phyloP scores from a whole-genome alignment of 2,797 vertebrate genomes.

The Anguilla anguilla region DNA sequence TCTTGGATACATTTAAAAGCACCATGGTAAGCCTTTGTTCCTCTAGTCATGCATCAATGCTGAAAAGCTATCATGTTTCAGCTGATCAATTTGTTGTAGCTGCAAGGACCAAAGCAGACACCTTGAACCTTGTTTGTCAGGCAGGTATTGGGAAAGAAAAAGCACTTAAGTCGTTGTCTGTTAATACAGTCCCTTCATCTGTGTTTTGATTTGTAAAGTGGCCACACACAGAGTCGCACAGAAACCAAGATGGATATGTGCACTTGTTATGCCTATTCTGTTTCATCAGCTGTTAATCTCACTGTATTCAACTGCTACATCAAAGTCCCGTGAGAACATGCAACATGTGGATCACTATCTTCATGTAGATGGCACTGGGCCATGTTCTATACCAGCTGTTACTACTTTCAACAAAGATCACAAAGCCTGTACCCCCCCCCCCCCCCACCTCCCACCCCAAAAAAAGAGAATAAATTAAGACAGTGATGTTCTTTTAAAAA shows the following conservation, averaged over 20 bases:
- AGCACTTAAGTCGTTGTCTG: neutral
- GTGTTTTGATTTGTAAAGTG: neutral
- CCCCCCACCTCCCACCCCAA: neutral
- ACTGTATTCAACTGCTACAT: neutral
- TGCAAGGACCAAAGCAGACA: neutral
- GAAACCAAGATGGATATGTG: neutral
- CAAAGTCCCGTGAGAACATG: neutral
- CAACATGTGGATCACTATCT: neutral
- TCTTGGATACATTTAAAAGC: too few relatives aligned
- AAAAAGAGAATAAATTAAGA: neutral
- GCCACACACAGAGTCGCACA: neutral
- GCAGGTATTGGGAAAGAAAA: neutral
- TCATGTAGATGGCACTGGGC: neutral
- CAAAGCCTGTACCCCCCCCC: neutral
- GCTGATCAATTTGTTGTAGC: neutral
- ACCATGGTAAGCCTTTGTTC: too few relatives aligned
- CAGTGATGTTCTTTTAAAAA: constrained; percentile 81
- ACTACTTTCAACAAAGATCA: neutral
- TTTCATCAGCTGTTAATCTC: neutral
- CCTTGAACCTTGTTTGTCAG: neutral
- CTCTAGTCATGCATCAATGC: too few relatives aligned
- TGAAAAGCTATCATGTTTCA: too few relatives aligned
- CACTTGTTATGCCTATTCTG: neutral
- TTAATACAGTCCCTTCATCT: neutral
- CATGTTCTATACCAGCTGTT: neutral